phyloP scores from a whole-genome alignment of 2,797 vertebrate species.

The Periophthalmus magnuspinnatus region DNA sequence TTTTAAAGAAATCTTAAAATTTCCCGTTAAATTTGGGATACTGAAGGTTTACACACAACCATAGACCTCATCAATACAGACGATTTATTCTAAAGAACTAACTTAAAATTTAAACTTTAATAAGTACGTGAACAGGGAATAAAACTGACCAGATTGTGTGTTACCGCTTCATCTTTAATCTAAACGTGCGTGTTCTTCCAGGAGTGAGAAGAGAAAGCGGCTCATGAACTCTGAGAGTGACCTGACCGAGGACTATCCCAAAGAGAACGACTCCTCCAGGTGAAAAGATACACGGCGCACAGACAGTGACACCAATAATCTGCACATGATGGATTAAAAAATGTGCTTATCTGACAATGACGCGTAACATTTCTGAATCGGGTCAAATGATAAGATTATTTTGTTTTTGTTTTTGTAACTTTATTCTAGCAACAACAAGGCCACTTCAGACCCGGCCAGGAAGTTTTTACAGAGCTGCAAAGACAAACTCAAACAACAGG shows the following conservation, averaged over 20 bases:
- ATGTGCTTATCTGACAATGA: background rate
- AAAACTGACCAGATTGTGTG: background rate
- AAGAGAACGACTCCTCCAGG: slow-evolving; percentile 98
- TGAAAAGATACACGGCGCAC: slow-evolving; percentile 53
- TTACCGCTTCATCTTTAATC: background rate
- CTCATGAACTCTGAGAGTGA: slow-evolving; percentile 83
- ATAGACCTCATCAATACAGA: no score
- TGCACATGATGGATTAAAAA: background rate
- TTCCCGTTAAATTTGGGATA: no score
- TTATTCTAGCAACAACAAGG: slow-evolving; percentile 91
- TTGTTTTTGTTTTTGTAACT: background rate
- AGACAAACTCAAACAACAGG: slow-evolving; percentile 91
- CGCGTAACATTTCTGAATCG: background rate
- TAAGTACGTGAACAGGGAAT: no score
- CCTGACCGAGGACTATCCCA: slow-evolving; percentile 93
- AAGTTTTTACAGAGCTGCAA: slow-evolving; percentile 91
- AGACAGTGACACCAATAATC: background rate
- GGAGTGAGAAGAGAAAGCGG: slow-evolving; percentile 92
- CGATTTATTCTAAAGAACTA: no score
- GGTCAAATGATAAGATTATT: background rate
- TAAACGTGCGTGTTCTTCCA: slow-evolving; percentile 24
- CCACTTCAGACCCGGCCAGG: slow-evolving; percentile 84
- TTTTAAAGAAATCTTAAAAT: no score
- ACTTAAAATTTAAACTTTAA: no score
- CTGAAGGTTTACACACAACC: no score